Conservation (phyloP, 1,140 invertebrate species). For the Drosophila willistoni region DNA sequence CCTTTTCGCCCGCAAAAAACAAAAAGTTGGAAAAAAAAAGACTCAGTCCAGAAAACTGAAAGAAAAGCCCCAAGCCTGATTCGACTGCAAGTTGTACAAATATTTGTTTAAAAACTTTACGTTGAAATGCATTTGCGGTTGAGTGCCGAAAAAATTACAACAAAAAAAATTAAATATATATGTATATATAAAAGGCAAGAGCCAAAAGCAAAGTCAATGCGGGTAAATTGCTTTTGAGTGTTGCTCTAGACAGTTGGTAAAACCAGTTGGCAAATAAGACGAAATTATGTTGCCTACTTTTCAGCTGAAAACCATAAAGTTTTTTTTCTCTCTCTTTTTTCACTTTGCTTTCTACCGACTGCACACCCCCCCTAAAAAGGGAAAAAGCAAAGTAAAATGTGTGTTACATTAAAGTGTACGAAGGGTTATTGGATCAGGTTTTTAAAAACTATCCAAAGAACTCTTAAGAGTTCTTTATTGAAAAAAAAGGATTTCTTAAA, state of each 20-base stretch:
- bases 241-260: constrained; percentile 44
- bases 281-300: constrained; percentile 42
- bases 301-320: neutral
- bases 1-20: neutral
- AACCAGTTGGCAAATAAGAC: constrained; percentile 38
- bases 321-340: neutral
- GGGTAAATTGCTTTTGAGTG: constrained; percentile 73
- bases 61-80: constrained; percentile 24
- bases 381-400: neutral
- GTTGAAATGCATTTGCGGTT: constrained; percentile 82
- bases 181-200: constrained; percentile 15
- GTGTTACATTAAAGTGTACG: neutral
- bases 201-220: constrained; percentile 54
- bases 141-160: constrained; percentile 69
- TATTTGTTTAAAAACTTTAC: constrained; percentile 82
- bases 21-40: constrained; percentile 41
- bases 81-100: constrained; percentile 76
- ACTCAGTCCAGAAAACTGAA: constrained; percentile 3
- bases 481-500: neutral
- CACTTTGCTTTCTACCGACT: neutral
- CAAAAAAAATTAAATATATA: constrained; percentile 23
- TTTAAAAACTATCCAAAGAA: too few relatives aligned
- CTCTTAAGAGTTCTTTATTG: too few relatives aligned
- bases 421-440: neutral
- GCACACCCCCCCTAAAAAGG: too few relatives aligned